phyloP scores from a whole-genome alignment of 2,113 vertebrate species.

The Catharus bicknelli region DNA sequence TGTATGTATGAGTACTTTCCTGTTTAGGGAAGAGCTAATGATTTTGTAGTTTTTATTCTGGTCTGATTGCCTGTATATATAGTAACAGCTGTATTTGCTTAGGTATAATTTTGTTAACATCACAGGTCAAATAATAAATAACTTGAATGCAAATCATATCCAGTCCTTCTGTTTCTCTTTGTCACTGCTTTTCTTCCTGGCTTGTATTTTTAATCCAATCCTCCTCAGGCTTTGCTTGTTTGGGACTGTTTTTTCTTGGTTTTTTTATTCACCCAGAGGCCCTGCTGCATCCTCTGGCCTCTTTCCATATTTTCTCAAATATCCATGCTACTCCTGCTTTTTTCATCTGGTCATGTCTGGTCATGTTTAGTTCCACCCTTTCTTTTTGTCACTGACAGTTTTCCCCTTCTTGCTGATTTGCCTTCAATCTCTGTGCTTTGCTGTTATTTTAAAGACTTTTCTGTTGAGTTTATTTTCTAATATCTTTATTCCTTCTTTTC shows the following conservation, averaged over 20 bases:
- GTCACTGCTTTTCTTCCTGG: not conserved
- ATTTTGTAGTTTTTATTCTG: not conserved
- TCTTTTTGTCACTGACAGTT: not conserved
- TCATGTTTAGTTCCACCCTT: not conserved
- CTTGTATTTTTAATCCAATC: not conserved
- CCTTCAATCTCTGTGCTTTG: not conserved
- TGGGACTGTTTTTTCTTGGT: not conserved
- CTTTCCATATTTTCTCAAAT: not conserved
- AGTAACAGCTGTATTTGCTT: not conserved
- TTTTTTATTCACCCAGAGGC: accelerated
- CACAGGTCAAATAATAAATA: not conserved
- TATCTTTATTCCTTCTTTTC: not conserved
- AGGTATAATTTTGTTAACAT: not conserved
- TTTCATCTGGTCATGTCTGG: not conserved
- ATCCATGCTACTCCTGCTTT: not conserved
- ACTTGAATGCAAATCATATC: not conserved
- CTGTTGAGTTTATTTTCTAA: not conserved
- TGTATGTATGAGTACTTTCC: not conserved
- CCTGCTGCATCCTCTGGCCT: not conserved
- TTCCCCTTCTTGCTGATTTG: not conserved
- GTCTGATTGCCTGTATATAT: not conserved
- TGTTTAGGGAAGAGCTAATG: not conserved
- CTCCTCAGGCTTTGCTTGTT: not conserved
- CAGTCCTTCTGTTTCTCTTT: not conserved
- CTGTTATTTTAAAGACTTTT: not conserved